phyloP scores from a whole-genome alignment of 2,113 vertebrate species.

The Tachysurus vachellii region DNA sequence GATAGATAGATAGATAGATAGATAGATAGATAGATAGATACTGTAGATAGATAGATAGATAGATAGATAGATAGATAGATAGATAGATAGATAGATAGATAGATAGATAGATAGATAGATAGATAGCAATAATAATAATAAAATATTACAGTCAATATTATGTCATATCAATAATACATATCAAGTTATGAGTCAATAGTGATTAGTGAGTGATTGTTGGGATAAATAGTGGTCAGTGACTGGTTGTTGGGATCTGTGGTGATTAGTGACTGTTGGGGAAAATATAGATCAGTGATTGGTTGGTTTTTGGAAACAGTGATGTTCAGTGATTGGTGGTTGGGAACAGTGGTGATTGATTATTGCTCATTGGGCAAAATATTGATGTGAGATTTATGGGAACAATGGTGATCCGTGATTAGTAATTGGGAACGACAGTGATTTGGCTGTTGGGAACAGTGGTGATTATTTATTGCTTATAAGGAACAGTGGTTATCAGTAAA shows the following conservation, averaged over 20 bases:
- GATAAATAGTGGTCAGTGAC: not conserved
- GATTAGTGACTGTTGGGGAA: not conserved
- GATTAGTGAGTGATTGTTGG: not conserved
- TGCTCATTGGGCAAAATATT: not conserved
- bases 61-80: too few relatives aligned
- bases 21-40: too few relatives aligned
- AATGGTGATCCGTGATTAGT: not conserved
- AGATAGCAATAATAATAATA: too few relatives aligned
- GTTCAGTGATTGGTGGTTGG: not conserved
- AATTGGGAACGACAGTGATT: not conserved
- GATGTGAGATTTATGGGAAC: not conserved
- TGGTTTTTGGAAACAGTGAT: not conserved
- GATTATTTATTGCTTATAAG: not conserved
- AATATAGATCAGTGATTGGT: not conserved
- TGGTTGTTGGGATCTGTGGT: not conserved
- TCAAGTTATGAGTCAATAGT: too few relatives aligned
- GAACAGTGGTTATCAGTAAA: not conserved
- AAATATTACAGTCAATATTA: too few relatives aligned
- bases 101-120: too few relatives aligned
- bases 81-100: too few relatives aligned
- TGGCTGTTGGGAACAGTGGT: not conserved
- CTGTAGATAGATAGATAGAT: too few relatives aligned
- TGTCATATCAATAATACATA: too few relatives aligned
- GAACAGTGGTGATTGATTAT: not conserved
- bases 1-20: too few relatives aligned